phyloP scores from a whole-genome alignment of 1,140 invertebrate species.

The Aporrectodea caliginosa region DNA sequence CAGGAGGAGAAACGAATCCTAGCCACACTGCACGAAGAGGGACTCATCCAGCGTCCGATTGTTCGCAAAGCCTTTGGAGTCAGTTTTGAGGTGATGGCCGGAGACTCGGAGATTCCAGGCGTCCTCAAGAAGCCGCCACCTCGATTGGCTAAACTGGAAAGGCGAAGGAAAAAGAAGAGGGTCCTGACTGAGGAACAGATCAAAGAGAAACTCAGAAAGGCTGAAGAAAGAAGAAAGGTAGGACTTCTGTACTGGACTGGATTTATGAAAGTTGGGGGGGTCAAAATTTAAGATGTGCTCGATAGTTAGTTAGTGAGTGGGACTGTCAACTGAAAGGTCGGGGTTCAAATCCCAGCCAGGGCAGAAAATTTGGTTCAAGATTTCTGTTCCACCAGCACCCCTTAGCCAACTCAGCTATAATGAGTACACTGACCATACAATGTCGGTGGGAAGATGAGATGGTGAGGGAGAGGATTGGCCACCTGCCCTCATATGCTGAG shows the following conservation, averaged over 20 bases:
- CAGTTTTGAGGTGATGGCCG: constrained; percentile 44
- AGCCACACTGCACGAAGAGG: constrained; percentile 50
- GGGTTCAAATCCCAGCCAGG: too few relatives aligned
- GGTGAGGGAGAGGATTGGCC: too few relatives aligned
- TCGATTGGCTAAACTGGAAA: constrained; percentile 40
- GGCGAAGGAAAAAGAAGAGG: constrained; percentile 42
- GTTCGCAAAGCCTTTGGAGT: constrained; percentile 45
- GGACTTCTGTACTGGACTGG: constrained; percentile 5
- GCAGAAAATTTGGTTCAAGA: too few relatives aligned
- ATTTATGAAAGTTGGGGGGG: too few relatives aligned
- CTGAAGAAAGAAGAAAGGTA: constrained; percentile 45
- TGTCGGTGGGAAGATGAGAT: too few relatives aligned
- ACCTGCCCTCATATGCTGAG: too few relatives aligned
- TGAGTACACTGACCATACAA: too few relatives aligned
- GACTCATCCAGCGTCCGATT: constrained; percentile 47
- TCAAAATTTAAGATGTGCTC: too few relatives aligned
- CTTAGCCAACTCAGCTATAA: too few relatives aligned
- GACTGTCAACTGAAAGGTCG: too few relatives aligned
- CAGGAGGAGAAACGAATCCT: constrained; percentile 49
- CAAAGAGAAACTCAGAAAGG: constrained; percentile 42
- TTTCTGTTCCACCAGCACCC: too few relatives aligned
- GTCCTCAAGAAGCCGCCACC: constrained; percentile 33
- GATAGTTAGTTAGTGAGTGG: too few relatives aligned
- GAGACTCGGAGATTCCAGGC: constrained; percentile 8
- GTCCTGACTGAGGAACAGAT: constrained; percentile 44